Conservation (phyloP, 2,797 vertebrate species). For the Enoplosus armatus region DNA sequence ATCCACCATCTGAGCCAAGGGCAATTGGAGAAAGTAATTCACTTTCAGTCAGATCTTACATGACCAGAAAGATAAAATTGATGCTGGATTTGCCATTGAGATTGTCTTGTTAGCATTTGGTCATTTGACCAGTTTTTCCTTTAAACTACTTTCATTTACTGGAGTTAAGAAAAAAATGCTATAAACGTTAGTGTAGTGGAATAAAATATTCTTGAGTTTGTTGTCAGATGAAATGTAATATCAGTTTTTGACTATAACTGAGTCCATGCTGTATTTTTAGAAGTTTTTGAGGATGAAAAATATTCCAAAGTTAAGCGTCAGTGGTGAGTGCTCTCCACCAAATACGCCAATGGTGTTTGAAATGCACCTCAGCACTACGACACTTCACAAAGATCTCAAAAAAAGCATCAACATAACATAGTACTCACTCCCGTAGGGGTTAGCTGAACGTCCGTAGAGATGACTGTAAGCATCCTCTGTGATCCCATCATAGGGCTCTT, state of each 20-base stretch:
- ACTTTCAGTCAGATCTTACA: conserved; percentile 40
- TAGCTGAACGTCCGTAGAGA: conserved; percentile 91
- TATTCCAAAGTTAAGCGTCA: conserved; percentile 1
- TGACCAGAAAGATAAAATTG: conserved; percentile 36
- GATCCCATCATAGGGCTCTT: conserved; percentile 95
- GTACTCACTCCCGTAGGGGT: conserved; percentile 91
- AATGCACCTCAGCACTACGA: neutral
- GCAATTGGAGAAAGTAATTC: conserved; percentile 45
- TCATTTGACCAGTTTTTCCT: conserved; percentile 6
- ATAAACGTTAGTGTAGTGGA: neutral
- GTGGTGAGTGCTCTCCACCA: conserved; percentile 10
- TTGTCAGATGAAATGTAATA: neutral
- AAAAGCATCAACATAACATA: neutral
- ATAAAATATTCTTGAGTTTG: conserved; percentile 8
- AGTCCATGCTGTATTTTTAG: conserved; percentile 14
- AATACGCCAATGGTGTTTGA: conserved; percentile 3
- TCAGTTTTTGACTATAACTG: neutral
- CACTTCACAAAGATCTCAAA: conserved; percentile 2
- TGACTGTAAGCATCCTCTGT: conserved; percentile 93
- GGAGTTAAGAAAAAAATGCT: conserved; percentile 1
- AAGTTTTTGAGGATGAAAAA: conserved; percentile 17
- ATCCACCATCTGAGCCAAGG: conserved; percentile 46
- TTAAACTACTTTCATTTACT: neutral
- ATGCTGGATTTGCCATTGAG: neutral
- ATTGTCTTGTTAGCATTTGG: conserved; percentile 19